phyloP scores from a whole-genome alignment of 2,797 vertebrate species.

The Cynopterus sphinx region DNA sequence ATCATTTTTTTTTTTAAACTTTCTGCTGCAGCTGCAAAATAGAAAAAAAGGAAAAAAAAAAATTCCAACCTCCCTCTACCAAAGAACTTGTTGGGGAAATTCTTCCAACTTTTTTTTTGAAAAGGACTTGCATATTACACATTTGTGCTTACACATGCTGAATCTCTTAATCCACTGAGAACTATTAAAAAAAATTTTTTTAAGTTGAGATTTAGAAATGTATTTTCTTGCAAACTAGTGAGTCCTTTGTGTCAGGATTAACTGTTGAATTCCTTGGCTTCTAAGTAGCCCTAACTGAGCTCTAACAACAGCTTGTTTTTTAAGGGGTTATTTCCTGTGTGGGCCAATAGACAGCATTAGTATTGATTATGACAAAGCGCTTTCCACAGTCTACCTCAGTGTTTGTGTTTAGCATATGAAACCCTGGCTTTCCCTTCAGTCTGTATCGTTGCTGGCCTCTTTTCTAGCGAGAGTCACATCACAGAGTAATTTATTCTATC shows the following conservation, averaged over 20 bases:
- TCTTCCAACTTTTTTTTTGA: background rate
- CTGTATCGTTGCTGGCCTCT: background rate
- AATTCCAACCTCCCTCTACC: background rate
- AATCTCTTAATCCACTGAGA: background rate
- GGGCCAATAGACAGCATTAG: background rate
- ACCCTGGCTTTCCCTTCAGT: background rate
- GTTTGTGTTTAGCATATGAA: background rate
- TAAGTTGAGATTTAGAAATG: constrained; percentile 26
- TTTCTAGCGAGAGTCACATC: background rate
- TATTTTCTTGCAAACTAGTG: constrained; percentile 38
- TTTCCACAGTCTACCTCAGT: constrained; percentile 3
- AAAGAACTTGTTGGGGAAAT: constrained; percentile 18
- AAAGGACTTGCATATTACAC: background rate
- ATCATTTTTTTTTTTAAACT: constrained; percentile 65
- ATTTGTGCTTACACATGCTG: background rate
- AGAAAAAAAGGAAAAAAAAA: background rate
- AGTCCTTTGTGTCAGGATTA: constrained; percentile 37
- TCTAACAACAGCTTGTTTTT: constrained; percentile 4
- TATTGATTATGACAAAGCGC: background rate
- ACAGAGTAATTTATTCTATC: background rate
- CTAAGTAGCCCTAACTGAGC: background rate
- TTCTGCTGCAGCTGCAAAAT: constrained; percentile 75
- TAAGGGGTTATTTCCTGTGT: background rate
- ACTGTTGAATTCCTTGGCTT: constrained; percentile 40
- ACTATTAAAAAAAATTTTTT: background rate